Evolutionary conservation across 2,113 vertebrate genomes (phyloP), one percentile per base, ranked within the genome.

Genomic region (Hippocampus barbouri): DNA sequence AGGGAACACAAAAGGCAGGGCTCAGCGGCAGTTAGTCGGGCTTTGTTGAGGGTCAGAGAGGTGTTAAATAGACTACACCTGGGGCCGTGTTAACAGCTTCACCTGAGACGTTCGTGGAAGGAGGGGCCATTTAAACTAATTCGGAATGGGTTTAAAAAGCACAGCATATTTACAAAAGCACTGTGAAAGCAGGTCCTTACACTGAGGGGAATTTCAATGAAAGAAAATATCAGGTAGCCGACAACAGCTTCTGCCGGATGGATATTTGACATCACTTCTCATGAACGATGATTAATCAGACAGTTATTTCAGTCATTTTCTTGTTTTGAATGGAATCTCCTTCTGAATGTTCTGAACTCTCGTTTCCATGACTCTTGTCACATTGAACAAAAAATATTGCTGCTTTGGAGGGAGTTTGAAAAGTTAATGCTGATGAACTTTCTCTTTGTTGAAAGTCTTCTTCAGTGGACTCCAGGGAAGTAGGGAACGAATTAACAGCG

Each of bases 1-100:
- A 85, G 62, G 72, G 75, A 83, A 76, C 82, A 93, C 91, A 92
- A 93, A 92, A 83, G 82, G 75, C 61, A 84, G 76, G 82, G 80
- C 83, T 83, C 83, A 83, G 87, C 80, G 77, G 86, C 84, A 86
- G 86, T 91, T 88, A 89, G 89, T 69, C 47, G 16, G 76, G 79
- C 88, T 88, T 91, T 91, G 88, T 89, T 79, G 81, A 78, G 82
- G 89, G 89, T 86, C 87, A 87, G 73, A 75, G 84, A 89, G 87
- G 89, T 92, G 89, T 90, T 87, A 89, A 91, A 88, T 82, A 84
- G 83, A 87, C 79, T 85, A 71, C 80, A 92, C 89, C 90, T 91
- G 78, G 66, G 84, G 87, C 71, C 54, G 66, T 86, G 84, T 84
- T 90, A 88, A 91, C 89, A 88, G 79, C 78, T 85, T 84, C 74